These are phyloP conservation scores for Yasuhikotakia modesta DNA, from an alignment of 2,797 vertebrate species.

Conservation along the genomic window DNA sequence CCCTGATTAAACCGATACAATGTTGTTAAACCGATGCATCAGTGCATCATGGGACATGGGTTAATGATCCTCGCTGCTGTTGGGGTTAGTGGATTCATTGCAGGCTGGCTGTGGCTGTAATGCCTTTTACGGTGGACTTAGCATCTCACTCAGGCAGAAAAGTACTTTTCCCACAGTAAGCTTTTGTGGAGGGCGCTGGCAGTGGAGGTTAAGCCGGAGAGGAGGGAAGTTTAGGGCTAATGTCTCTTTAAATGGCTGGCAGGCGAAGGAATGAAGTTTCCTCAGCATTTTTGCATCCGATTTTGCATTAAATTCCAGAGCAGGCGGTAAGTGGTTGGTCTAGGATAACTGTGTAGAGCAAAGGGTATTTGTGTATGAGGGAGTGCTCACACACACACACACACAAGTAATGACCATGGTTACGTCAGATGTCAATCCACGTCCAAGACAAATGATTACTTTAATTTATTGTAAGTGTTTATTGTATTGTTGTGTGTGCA, in stretches of 20 bases:
- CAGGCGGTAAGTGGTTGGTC: too few species aligned
- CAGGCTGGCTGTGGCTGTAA: conserved; percentile 32
- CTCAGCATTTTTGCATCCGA: conserved; percentile 6
- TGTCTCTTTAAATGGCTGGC: conserved; percentile 51
- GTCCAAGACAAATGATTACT: too few species aligned
- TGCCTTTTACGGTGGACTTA: conserved; percentile 66
- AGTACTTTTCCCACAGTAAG: conserved; percentile 76
- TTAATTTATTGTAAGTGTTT: too few species aligned
- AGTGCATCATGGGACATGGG: conserved; percentile 14
- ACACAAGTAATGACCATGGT: too few species aligned
- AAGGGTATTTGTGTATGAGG: too few species aligned
- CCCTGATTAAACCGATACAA: too few species aligned
- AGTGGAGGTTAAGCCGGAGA: not conserved
- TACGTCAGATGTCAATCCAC: too few species aligned
- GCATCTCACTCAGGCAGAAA: conserved; percentile 79
- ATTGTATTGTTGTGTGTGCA: not conserved
- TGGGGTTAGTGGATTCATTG: conserved; percentile 45
- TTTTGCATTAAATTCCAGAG: not conserved
- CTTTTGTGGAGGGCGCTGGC: conserved; percentile 5
- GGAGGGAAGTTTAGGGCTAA: conserved; percentile 34
- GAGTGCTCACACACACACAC: too few species aligned
- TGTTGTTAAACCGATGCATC: conserved; percentile 20
- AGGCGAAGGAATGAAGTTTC: conserved; percentile 14
- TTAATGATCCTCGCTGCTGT: conserved; percentile 45
- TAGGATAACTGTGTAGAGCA: too few species aligned